These are phyloP conservation scores for Perccottus glenii DNA, from an alignment of 2,113 vertebrate species.

Conservation along the genomic window DNA sequence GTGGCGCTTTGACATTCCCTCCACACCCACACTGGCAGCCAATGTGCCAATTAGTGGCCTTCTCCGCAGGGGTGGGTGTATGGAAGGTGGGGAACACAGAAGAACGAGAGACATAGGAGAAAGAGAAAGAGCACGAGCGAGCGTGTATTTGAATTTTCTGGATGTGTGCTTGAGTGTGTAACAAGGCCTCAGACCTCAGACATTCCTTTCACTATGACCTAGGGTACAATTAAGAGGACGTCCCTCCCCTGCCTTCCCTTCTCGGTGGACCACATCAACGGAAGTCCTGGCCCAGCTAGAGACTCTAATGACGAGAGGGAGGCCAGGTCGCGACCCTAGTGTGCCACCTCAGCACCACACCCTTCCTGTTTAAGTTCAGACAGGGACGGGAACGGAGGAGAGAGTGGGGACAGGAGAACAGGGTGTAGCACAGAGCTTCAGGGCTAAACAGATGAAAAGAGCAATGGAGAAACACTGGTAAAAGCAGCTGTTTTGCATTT, in stretches of 20 bases:
- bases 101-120: constrained; percentile 69
- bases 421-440: constrained; percentile 38
- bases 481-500: constrained; percentile 17
- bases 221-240: constrained; percentile 82
- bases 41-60: constrained; percentile 86
- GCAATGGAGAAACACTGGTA: constrained; percentile 11
- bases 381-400: constrained; percentile 54
- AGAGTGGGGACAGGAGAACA: constrained; percentile 40
- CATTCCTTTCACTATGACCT: constrained; percentile 80
- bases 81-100: constrained; percentile 77
- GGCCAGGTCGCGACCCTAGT: constrained; percentile 79
- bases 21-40: constrained; percentile 83
- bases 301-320: constrained; percentile 78
- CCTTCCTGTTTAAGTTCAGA: constrained; percentile 78
- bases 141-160: constrained; percentile 57
- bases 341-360: constrained; percentile 78
- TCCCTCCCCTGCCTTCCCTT: constrained; percentile 79
- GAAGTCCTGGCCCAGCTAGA: constrained; percentile 77
- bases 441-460: constrained; percentile 35
- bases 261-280: constrained; percentile 79
- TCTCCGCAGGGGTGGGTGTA: constrained; percentile 79
- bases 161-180: constrained; percentile 64
- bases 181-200: constrained; percentile 82
- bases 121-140: constrained; percentile 53
- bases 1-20: constrained; percentile 83